Evolutionary conservation across 1,140 invertebrate species (phyloP).

Genomic region (Triops longicaudatus): DNA sequence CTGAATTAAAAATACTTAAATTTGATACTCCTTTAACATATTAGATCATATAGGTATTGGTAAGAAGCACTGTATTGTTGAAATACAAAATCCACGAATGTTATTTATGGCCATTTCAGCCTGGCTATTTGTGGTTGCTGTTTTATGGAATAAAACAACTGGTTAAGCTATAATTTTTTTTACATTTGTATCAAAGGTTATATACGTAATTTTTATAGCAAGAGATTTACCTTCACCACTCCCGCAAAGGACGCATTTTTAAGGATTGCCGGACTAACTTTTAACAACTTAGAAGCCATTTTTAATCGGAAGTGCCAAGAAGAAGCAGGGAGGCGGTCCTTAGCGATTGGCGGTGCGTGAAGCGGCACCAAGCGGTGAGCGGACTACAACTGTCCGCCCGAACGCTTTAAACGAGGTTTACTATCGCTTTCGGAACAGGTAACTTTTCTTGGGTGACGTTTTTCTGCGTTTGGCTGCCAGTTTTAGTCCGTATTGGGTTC

Average conservation of each 20-base stretch:
- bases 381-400: too few species aligned
- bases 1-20: constrained; percentile 16
- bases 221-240: neutral
- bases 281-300: constrained; percentile 8
- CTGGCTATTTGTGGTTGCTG: neutral
- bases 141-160: neutral
- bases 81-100: neutral
- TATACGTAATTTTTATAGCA: neutral
- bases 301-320: constrained; percentile 12
- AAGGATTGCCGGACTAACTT: neutral
- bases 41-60: neutral
- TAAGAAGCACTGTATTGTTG: neutral
- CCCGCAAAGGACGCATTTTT: neutral
- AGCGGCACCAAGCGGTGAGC: neutral
- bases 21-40: neutral
- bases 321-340: constrained; percentile 5
- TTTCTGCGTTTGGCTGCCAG: too few species aligned
- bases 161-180: neutral
- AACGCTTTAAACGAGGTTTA: too few species aligned
- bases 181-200: neutral
- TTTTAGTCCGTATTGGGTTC: too few species aligned
- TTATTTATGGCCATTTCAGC: neutral
- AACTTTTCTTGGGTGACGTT: too few species aligned
- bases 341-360: neutral
- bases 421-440: too few species aligned